phyloP scores from a whole-genome alignment of 92 coral and sea anemone genomes.

The Nematostella vectensis region DNA sequence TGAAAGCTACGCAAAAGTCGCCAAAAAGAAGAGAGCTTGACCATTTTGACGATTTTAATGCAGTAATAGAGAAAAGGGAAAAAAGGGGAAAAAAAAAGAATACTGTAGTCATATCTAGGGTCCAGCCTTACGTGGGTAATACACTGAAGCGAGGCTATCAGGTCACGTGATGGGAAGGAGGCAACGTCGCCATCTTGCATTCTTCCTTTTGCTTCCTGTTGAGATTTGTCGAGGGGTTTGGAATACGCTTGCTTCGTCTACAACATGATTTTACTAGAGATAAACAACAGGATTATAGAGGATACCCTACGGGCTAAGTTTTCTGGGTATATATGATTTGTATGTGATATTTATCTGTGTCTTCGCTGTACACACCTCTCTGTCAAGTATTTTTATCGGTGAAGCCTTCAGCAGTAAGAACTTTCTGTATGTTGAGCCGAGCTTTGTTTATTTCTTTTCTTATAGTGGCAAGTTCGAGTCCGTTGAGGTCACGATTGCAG shows the following conservation, averaged over 20 bases:
- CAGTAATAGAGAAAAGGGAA: too few species aligned
- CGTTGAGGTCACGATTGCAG: slow-evolving; percentile 91
- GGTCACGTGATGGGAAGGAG: slow-evolving; percentile 66
- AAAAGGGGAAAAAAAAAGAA: too few species aligned
- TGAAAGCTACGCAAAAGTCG: too few species aligned
- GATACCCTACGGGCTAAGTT: slow-evolving; percentile 72
- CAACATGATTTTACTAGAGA: slow-evolving; percentile 89
- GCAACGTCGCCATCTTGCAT: slow-evolving; percentile 73
- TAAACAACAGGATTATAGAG: slow-evolving; percentile 80
- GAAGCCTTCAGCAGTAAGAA: background rate
- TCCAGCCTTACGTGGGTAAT: too few species aligned
- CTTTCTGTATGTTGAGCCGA: background rate
- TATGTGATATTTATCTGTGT: slow-evolving; percentile 1
- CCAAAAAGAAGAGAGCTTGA: too few species aligned
- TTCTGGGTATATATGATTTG: slow-evolving; percentile 53
- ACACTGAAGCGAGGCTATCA: slow-evolving; percentile 19
- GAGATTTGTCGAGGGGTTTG: slow-evolving; percentile 8
- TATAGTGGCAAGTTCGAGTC: slow-evolving; percentile 91
- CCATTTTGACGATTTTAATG: too few species aligned
- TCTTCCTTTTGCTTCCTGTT: slow-evolving; percentile 18
- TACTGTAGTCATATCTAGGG: too few species aligned
- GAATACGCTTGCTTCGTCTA: slow-evolving; percentile 7
- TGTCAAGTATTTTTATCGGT: background rate
- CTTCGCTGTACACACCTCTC: slow-evolving; percentile 32
- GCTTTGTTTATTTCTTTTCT: slow-evolving; percentile 5